Evolutionary conservation across 2,888 invertebrate species (phyloP), one percentile per base, ranked within the genome.

Genomic region (Melanostoma mellinum): DNA sequence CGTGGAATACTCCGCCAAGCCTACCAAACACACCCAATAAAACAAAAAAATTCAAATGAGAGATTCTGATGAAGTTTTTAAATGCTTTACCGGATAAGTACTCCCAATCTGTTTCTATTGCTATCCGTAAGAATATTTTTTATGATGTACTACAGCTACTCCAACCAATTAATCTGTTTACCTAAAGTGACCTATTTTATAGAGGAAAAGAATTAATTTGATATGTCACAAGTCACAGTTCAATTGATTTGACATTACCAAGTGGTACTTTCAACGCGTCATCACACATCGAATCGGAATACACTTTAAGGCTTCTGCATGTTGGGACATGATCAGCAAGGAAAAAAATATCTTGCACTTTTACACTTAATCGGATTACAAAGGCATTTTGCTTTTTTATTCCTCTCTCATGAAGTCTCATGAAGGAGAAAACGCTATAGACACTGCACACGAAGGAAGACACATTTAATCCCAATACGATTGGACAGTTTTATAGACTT

Each of bases 341-440:
- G n/a, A n/a, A 53, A 46, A 69, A 61, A 61, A 63, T 56, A 60
- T 68, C 44, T 60, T 75, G 68, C 68, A 75, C 50, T 75, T 75
- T 75, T 61, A 52, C 60, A 55, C 55, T 69, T 76, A 76, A 69
- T 76, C 76, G 61, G 76, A 61, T 76, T 76, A 63, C 38, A 46
- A n/a, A 30, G 20, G 35, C n/a, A n/a, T 58, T 60, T 48, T 60
- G 30, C 38, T 10, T 10, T 42, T 58, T 42, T 58, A 32, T 36
- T 53, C 5, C 40, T 20, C 40, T 20, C 58, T 35, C 9, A 58
- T 44, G 10, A 30, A 9, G 6, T n/a, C 3, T 52, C 8, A 56
- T 10, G 35, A 33, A 52, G 36, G 67, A 67, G 30, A 33, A 50
- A 32, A 71, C 1, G 0, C 5, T 20, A 3, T 20, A 58, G 40